A percentile compares a stretch with the other conserved stretches of the same genome.
Conservation (phyloP, 2,113 vertebrate species). For the Brachypodius melanocephalos region DNA sequence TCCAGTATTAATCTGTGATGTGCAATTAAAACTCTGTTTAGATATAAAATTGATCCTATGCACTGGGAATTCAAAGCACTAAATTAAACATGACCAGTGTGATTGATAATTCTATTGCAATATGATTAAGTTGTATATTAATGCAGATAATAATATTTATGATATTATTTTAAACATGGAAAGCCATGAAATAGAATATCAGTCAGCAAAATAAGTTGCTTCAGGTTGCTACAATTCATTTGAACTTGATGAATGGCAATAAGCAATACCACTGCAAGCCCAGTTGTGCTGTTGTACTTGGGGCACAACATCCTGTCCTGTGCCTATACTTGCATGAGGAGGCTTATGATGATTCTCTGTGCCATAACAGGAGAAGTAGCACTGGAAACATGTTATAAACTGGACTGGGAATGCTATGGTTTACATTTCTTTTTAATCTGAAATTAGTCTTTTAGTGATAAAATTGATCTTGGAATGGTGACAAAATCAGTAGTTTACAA, state of each 20-base stretch:
- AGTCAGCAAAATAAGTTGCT: not conserved
- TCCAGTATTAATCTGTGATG: not conserved
- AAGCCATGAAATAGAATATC: not conserved
- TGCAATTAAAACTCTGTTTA: not conserved
- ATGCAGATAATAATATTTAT: not conserved
- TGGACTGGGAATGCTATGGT: not conserved
- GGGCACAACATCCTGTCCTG: not conserved
- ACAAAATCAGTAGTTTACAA: not conserved
- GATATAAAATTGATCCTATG: not conserved
- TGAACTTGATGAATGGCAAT: not conserved
- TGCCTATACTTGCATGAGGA: not conserved
- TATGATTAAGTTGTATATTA: not conserved
- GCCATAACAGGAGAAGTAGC: not conserved
- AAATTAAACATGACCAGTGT: not conserved
- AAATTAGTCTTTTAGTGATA: not conserved
- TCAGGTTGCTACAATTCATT: not conserved
- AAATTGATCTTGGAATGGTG: not conserved
- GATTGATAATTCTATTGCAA: not conserved
- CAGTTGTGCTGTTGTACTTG: not conserved
- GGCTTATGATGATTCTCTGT: not conserved
- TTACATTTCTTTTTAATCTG: not conserved
- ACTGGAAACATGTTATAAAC: not conserved
- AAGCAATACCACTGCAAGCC: not conserved
- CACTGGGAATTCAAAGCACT: not conserved
- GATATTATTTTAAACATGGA: not conserved